These are phyloP conservation scores for Typhlomys cinereus DNA, from an alignment of 2,113 vertebrate genomes.

Conservation along the genomic window DNA sequence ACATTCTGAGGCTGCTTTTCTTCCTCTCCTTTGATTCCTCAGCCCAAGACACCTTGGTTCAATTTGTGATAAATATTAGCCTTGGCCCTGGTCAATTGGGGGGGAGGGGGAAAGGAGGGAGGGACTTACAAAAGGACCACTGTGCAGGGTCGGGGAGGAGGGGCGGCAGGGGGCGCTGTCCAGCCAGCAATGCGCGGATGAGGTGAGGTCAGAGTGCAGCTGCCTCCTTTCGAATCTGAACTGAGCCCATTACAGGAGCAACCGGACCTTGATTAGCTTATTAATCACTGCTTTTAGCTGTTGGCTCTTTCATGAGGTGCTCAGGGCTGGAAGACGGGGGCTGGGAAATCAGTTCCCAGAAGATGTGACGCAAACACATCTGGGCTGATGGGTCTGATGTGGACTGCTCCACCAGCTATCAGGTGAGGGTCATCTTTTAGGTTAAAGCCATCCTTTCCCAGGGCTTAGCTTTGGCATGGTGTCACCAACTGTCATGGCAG, in stretches of 20 bases:
- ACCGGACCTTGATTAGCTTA: neutral
- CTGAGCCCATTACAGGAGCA: neutral
- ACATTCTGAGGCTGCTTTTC: neutral
- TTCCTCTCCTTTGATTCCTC: neutral
- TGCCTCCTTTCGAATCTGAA: neutral
- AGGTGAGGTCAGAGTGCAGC: neutral
- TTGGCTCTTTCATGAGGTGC: neutral
- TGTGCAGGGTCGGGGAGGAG: neutral
- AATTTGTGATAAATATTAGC: neutral
- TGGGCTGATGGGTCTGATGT: neutral
- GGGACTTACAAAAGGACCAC: neutral
- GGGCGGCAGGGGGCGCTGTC: slow-evolving; percentile 62
- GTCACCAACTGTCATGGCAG: neutral
- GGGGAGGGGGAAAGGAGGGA: too few species aligned
- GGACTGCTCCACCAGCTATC: neutral
- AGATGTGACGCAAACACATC: neutral
- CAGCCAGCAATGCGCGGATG: neutral
- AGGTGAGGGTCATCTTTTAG: neutral
- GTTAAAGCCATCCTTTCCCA: neutral
- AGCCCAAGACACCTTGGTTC: neutral
- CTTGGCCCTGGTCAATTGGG: neutral
- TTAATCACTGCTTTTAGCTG: neutral
- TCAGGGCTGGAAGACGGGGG: neutral
- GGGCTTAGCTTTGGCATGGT: neutral
- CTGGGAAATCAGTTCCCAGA: neutral